Evolutionary conservation across 2,113 vertebrate genomes (phyloP), one percentile per base, ranked within the genome.

Genomic region (Lathamus discolor): DNA sequence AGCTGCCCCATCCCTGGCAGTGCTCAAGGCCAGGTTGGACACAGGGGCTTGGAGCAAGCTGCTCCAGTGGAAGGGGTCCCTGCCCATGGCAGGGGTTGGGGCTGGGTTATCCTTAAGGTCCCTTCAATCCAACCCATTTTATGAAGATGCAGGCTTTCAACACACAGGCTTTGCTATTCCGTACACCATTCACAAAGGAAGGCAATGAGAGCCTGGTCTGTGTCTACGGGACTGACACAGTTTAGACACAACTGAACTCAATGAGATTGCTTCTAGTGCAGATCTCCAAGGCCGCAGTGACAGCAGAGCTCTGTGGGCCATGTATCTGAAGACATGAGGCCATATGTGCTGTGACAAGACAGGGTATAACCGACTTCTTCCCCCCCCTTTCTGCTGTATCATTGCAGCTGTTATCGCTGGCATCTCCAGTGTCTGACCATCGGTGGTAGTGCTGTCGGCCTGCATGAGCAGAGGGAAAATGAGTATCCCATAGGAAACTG

Each of bases 141-240:
- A 23, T 59, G 33, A 59, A 59, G 55, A 27, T 9, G 39, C 27
- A 3, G 2, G 13, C 4, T 49, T 35, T 31, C 16, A 3, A 22
- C 39, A 10, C 19, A 1, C 2, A 8, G 48, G 59, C 51, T 49
- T 48, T n/a, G 83, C 51, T 15, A 1, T 29, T 4, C 2, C 2
- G 10, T 23, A 13, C 14, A 1, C 41, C 1, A 3, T 24, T 75
- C 31, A 2, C 17, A 17, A 19, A 17, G 24, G 41, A 33, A 17
- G 13, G 64, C 35, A 31, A 6, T 37, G 4, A 17, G 31, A 69
- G 31, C 18, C 64, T 13, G 17, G 20, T 37, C 54, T 43, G 19
- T 10, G 25, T 8, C 14, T 14, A 13, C 1, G 4, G 27, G 24
- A 11, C 28, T 17, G n/a, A 15, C 4, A 5, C 1, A 3, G 37